phyloP scores from a whole-genome alignment of 2,113 vertebrate genomes.

The Spermophilus dauricus region DNA sequence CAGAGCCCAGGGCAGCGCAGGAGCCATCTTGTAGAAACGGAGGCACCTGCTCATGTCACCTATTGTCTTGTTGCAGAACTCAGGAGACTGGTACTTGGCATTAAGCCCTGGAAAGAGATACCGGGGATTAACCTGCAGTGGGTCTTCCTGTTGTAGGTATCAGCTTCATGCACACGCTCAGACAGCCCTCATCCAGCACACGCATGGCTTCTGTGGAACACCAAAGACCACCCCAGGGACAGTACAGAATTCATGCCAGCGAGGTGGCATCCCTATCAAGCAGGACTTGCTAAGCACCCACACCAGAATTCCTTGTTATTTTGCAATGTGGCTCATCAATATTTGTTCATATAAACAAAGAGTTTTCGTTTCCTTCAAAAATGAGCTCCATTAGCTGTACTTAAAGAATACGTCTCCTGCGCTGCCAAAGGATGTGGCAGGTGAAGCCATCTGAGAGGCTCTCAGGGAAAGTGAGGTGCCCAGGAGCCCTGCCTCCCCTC shows the following conservation, averaged over 20 bases:
- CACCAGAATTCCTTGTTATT: not conserved
- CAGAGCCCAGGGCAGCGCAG: rapidly evolving
- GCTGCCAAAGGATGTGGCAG: not conserved
- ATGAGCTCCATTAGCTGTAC: not conserved
- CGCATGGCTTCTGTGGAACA: not conserved
- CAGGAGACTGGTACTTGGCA: not conserved
- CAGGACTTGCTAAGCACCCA: not conserved
- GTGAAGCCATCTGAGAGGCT: not conserved
- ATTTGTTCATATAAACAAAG: slow-evolving; percentile 65
- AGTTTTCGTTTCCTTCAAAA: slow-evolving; percentile 59
- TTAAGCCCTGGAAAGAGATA: not conserved
- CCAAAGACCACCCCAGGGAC: rapidly evolving
- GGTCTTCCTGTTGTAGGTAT: rapidly evolving
- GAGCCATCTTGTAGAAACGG: not conserved
- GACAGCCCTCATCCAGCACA: not conserved
- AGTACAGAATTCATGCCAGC: not conserved
- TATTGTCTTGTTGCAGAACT: not conserved
- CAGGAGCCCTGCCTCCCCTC: no score
- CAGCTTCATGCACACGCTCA: not conserved
- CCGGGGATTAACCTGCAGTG: not conserved
- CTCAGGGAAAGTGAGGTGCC: not conserved
- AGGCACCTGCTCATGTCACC: not conserved
- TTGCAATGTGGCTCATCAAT: not conserved
- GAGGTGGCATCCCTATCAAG: rapidly evolving
- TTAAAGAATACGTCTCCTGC: not conserved